phyloP scores from a whole-genome alignment of 2,113 vertebrate genomes.

The Larimichthys crocea region DNA sequence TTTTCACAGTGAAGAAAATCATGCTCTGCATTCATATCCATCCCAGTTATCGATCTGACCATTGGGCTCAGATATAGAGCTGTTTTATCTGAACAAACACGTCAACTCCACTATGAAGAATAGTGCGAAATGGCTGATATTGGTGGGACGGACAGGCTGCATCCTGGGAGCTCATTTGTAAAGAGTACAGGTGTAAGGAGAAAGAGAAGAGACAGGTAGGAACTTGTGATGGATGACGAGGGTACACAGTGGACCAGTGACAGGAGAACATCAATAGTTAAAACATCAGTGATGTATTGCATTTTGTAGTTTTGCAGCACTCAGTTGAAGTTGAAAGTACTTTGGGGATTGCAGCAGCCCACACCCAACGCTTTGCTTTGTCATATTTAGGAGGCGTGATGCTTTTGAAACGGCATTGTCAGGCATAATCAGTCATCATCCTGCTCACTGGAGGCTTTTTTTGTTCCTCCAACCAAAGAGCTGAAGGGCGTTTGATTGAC shows the following conservation, averaged over 20 bases:
- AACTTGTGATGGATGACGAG: constrained; percentile 73
- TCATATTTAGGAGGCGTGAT: constrained; percentile 64
- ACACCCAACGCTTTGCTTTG: constrained; percentile 59
- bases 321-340: constrained; percentile 65
- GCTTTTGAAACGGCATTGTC: constrained; percentile 68
- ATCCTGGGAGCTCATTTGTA: constrained; percentile 81
- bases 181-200: constrained; percentile 71
- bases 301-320: constrained; percentile 64
- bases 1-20: constrained; percentile 20
- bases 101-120: constrained; percentile 49
- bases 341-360: constrained; percentile 67
- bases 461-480: constrained; percentile 66
- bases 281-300: constrained; percentile 69
- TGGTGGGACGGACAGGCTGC: constrained; percentile 58
- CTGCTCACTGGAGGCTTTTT: constrained; percentile 57
- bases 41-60: constrained; percentile 52
- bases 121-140: constrained; percentile 41
- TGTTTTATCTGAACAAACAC: constrained; percentile 55
- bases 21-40: constrained; percentile 61
- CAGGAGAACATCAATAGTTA: constrained; percentile 75
- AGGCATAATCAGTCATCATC: constrained; percentile 68
- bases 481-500: constrained; percentile 67
- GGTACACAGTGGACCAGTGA: constrained; percentile 67
- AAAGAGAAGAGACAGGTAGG: constrained; percentile 60
- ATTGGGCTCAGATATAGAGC: constrained; percentile 40